Percentiles rank a stretch among this genome's conserved stretches.
Evolutionary conservation across 2,888 invertebrate genomes (phyloP).

Genomic region (Itoplectis maculator): DNA sequence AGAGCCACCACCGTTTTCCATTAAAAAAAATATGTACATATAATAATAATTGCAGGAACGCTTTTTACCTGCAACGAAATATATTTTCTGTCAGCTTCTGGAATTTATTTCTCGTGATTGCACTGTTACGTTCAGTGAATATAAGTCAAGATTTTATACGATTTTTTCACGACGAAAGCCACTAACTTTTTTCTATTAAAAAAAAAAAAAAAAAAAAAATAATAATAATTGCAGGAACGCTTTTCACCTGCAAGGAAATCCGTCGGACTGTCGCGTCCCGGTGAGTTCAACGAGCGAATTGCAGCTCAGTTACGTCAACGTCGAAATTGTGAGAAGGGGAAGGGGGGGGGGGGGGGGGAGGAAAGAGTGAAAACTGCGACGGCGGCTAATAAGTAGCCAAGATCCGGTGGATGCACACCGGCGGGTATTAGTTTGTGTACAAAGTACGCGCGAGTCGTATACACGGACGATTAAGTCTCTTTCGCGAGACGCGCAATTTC

Average conservation of each 20-base stretch:
- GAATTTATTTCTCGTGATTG: too few species aligned
- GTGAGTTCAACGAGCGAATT: slow-evolving; percentile 11
- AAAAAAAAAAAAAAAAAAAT: not conserved
- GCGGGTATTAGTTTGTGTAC: slow-evolving; percentile 1
- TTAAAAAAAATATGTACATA: too few species aligned
- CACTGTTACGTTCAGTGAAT: too few species aligned
- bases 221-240: too few species aligned
- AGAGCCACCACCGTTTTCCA: too few species aligned
- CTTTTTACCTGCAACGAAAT: too few species aligned
- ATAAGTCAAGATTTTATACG: too few species aligned
- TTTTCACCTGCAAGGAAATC: not conserved
- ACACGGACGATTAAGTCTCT: slow-evolving; percentile 26
- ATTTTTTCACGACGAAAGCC: too few species aligned
- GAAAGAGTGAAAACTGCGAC: not conserved
- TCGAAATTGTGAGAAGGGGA: slow-evolving; percentile 6
- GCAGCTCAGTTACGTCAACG: slow-evolving; percentile 1
- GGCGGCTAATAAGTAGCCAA: slow-evolving; percentile 14
- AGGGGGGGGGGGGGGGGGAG: not conserved
- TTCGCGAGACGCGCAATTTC: slow-evolving; percentile 44
- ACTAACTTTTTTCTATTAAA: too few species aligned
- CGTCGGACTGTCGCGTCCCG: not conserved
- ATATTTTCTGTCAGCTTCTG: too few species aligned
- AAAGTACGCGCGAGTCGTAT: slow-evolving; percentile 14
- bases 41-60: too few species aligned
- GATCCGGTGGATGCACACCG: slow-evolving; percentile 26